phyloP scores from a whole-genome alignment of 2,113 vertebrate genomes.

The Misgurnus anguillicaudatus region DNA sequence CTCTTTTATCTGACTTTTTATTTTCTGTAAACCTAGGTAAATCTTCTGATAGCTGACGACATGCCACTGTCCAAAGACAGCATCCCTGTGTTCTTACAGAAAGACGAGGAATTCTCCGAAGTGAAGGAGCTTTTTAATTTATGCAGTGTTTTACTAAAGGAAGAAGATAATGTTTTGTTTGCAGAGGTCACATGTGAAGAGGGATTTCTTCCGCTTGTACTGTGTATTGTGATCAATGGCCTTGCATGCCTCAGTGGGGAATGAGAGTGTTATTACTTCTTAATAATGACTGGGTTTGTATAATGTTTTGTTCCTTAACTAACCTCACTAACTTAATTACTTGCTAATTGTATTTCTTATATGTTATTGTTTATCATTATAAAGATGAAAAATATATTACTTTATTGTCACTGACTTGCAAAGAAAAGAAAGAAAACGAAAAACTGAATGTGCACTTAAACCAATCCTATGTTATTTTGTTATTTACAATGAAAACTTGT shows the following conservation, averaged over 20 bases:
- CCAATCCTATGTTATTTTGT: too few relatives aligned
- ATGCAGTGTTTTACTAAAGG: slow-evolving; percentile 70
- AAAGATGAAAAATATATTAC: too few relatives aligned
- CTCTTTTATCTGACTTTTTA: background rate
- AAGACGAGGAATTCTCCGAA: slow-evolving; percentile 68
- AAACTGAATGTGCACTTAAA: too few relatives aligned
- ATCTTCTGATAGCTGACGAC: slow-evolving; percentile 60
- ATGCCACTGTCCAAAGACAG: slow-evolving; percentile 60
- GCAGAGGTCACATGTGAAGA: slow-evolving; percentile 57
- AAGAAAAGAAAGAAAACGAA: too few relatives aligned
- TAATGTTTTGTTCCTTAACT: too few relatives aligned
- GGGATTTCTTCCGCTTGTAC: slow-evolving; percentile 64
- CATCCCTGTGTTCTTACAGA: slow-evolving; percentile 66
- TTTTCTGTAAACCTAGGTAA: slow-evolving; percentile 67
- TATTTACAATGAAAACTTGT: too few relatives aligned
- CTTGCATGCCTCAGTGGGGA: slow-evolving; percentile 68
- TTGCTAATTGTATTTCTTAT: too few relatives aligned
- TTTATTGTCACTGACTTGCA: too few relatives aligned
- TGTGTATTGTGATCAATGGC: slow-evolving; percentile 78
- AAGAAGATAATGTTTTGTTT: slow-evolving; percentile 64
- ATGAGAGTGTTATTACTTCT: background rate
- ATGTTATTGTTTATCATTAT: too few relatives aligned
- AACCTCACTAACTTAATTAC: too few relatives aligned
- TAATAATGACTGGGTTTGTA: too few relatives aligned
- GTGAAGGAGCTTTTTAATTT: slow-evolving; percentile 75